These are phyloP conservation scores for Orthonyx spaldingii DNA, from an alignment of 2,113 vertebrate species.

Conservation along the genomic window DNA sequence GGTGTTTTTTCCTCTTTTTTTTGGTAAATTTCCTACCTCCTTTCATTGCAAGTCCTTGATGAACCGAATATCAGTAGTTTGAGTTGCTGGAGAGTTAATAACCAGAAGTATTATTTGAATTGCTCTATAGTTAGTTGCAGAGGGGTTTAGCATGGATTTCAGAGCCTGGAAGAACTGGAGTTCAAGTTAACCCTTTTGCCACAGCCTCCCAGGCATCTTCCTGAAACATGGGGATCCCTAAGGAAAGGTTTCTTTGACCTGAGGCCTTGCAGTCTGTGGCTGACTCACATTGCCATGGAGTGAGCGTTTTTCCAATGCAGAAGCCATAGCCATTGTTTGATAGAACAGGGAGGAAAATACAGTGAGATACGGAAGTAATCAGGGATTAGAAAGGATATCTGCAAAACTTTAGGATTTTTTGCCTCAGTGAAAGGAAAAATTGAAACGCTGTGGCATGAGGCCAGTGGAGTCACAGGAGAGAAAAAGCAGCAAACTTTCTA, in stretches of 20 bases:
- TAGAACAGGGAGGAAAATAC: neutral
- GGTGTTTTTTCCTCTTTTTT: rapidly evolving
- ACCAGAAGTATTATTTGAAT: neutral
- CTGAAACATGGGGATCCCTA: neutral
- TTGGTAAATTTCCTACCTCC: neutral
- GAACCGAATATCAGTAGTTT: neutral
- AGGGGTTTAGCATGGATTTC: neutral
- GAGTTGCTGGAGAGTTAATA: neutral
- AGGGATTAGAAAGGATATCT: neutral
- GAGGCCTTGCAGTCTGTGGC: neutral
- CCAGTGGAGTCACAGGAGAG: neutral
- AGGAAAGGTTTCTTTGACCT: neutral
- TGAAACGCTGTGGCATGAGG: neutral
- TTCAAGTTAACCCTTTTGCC: neutral
- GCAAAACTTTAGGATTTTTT: neutral
- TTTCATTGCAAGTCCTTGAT: neutral
- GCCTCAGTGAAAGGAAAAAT: neutral
- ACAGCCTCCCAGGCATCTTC: neutral
- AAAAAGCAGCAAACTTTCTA: neutral
- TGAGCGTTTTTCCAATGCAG: neutral
- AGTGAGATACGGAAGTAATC: neutral
- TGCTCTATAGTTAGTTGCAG: neutral
- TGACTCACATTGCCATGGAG: neutral
- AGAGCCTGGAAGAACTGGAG: neutral
- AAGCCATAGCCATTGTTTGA: neutral